These are phyloP conservation scores for Drosophila putrida DNA, from an alignment of 2,888 invertebrate species.

Conservation along the genomic window DNA sequence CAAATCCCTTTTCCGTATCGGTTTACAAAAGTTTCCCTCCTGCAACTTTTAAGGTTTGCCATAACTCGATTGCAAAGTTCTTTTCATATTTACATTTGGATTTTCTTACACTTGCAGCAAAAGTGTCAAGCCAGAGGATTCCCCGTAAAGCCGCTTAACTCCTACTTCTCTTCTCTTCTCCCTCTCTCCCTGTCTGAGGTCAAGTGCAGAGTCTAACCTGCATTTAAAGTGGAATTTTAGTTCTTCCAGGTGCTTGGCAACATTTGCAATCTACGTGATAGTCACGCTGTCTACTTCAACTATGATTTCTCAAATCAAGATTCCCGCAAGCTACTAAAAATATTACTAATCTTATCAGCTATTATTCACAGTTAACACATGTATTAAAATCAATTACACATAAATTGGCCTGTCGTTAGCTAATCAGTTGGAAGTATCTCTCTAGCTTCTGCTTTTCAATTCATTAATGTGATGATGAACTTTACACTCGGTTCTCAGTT, in stretches of 20 bases:
- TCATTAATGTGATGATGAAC: slow-evolving; percentile 9
- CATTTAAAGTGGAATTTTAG: slow-evolving; percentile 15
- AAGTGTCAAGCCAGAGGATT: slow-evolving; percentile 1
- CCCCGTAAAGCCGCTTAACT: slow-evolving; percentile 26
- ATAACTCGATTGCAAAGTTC: slow-evolving; percentile 25
- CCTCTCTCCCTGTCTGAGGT: neutral
- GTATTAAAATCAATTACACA: slow-evolving; percentile 31
- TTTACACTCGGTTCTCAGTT: slow-evolving; percentile 10
- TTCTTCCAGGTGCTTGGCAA: neutral
- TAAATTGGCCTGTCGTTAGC: slow-evolving; percentile 27
- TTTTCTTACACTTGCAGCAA: slow-evolving; percentile 5
- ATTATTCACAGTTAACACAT: slow-evolving; percentile 6
- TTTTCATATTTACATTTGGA: slow-evolving; percentile 34
- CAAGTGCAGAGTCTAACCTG: slow-evolving; percentile 31
- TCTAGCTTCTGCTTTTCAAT: neutral
- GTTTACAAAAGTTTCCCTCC: slow-evolving; percentile 17
- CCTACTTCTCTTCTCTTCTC: neutral
- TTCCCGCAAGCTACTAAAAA: neutral
- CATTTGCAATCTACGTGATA: slow-evolving; percentile 15
- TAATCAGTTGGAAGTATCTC: slow-evolving; percentile 19
- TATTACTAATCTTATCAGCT: slow-evolving; percentile 25
- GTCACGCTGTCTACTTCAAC: slow-evolving; percentile 16
- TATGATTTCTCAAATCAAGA: slow-evolving; percentile 10
- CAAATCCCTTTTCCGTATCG: slow-evolving; percentile 26
- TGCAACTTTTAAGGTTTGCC: slow-evolving; percentile 35